Conservation (phyloP, 2,113 vertebrate genomes). For the Sardina pilchardus region DNA sequence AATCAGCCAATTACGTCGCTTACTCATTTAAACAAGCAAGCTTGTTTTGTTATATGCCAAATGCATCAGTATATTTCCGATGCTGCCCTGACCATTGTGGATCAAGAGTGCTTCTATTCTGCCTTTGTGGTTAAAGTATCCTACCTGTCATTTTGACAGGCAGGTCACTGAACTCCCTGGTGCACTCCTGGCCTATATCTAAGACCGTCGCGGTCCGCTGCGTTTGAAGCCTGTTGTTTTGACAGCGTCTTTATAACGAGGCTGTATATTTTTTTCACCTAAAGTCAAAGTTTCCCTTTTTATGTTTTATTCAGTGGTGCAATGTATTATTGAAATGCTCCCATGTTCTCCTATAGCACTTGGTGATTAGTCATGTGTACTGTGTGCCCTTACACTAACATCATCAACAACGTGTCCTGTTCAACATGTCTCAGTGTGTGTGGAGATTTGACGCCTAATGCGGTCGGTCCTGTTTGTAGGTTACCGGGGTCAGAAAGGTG, state of each 20-base stretch:
- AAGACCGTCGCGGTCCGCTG: conserved; percentile 44
- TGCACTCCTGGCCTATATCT: conserved; percentile 19
- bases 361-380: neutral
- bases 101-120: neutral
- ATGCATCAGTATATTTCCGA: neutral
- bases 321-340: neutral
- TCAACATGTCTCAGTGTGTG: neutral
- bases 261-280: conserved; percentile 53
- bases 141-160: conserved; percentile 36
- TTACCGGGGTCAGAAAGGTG: conserved; percentile 95
- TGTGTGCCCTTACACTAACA: neutral
- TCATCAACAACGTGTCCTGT: neutral
- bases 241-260: conserved; percentile 49
- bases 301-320: neutral
- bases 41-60: neutral
- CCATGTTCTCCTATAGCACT: neutral
- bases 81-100: neutral
- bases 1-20: neutral
- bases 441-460: neutral
- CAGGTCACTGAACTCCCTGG: conserved; percentile 28
- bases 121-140: neutral
- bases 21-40: neutral
- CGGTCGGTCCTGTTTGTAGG: conserved; percentile 76
- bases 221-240: conserved; percentile 54
- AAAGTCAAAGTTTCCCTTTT: neutral